These are phyloP conservation scores for Pharmacophagus antenor DNA, from an alignment of 2,888 invertebrate species.

Conservation along the genomic window DNA sequence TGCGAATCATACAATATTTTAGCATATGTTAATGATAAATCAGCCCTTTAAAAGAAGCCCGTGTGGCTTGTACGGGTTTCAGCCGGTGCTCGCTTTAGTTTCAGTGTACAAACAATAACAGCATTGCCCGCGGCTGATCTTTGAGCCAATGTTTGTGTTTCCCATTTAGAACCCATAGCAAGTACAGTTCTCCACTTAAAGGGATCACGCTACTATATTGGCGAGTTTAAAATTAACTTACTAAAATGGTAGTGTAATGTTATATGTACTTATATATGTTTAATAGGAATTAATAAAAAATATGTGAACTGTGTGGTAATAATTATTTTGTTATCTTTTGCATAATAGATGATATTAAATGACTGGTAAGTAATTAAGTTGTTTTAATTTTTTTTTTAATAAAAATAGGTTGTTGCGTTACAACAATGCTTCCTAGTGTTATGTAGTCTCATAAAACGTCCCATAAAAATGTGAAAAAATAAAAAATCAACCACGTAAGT, in stretches of 20 bases:
- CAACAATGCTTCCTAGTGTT: too few species aligned
- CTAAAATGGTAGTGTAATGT: not conserved
- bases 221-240: not conserved
- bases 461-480: too few species aligned
- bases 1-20: not conserved
- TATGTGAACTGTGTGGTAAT: too few species aligned
- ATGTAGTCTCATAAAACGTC: too few species aligned
- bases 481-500: too few species aligned
- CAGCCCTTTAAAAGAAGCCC: slow-evolving; percentile 42
- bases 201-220: not conserved
- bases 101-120: slow-evolving; percentile 75
- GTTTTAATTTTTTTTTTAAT: too few species aligned
- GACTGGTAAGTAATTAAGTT: too few species aligned
- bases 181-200: slow-evolving; percentile 51
- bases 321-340: too few species aligned
- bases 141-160: slow-evolving; percentile 68
- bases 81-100: slow-evolving; percentile 57
- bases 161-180: slow-evolving; percentile 62
- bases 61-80: slow-evolving; percentile 42
- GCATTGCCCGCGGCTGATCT: slow-evolving; percentile 56
- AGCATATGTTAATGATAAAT: slow-evolving; percentile 9
- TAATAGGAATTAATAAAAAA: not conserved
- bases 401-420: too few species aligned
- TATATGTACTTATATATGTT: not conserved
- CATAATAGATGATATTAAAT: too few species aligned